These are phyloP conservation scores for Forpus xanthops DNA, from an alignment of 2,797 vertebrate genomes.

Conservation along the genomic window DNA sequence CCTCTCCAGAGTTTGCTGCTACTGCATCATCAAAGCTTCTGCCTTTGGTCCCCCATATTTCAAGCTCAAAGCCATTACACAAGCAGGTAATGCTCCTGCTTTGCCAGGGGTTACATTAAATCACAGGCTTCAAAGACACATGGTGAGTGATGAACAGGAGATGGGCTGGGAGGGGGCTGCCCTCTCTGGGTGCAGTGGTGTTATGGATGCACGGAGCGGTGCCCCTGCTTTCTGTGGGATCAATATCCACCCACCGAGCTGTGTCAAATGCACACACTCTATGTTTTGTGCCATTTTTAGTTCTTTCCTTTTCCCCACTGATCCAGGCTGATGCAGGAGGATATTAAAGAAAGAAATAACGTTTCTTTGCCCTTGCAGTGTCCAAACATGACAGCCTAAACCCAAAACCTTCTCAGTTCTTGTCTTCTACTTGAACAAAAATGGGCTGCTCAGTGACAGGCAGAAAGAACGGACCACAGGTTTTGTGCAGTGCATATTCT, in stretches of 20 bases:
- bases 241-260: accelerated
- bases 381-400: background rate
- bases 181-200: no score
- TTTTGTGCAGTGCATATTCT: background rate
- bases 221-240: background rate
- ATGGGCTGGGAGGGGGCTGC: background rate
- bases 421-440: background rate
- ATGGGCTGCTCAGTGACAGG: background rate
- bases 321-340: background rate
- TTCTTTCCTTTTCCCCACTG: background rate
- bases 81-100: background rate
- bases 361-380: background rate
- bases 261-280: no score
- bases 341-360: background rate
- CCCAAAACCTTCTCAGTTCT: background rate
- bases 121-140: background rate
- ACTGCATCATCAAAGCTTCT: background rate
- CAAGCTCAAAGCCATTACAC: background rate
- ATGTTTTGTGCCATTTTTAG: background rate
- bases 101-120: background rate
- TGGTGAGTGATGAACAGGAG: background rate
- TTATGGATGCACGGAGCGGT: background rate
- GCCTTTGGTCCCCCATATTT: background rate
- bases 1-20: background rate
- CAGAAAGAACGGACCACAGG: background rate